phyloP scores from a whole-genome alignment of 2,888 invertebrate species.

The Brassicogethes aeneus region DNA sequence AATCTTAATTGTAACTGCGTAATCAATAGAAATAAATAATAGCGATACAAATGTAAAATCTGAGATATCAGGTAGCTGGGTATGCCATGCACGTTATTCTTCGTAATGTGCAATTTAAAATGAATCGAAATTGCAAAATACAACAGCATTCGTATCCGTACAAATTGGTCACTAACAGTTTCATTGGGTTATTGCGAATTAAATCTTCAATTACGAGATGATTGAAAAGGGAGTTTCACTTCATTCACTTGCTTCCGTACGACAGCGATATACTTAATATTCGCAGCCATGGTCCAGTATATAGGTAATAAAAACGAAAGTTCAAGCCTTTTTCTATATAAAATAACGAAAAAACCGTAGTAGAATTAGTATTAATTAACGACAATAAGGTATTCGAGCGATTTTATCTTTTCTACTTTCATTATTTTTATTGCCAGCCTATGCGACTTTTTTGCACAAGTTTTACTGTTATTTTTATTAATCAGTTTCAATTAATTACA shows the following conservation, averaged over 20 bases:
- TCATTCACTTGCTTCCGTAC: background rate
- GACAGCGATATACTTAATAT: background rate
- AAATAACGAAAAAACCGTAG: background rate
- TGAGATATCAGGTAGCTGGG: too few relatives aligned
- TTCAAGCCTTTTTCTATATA: background rate
- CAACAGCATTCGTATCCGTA: too few relatives aligned
- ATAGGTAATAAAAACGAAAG: background rate
- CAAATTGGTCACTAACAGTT: background rate
- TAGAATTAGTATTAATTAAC: background rate
- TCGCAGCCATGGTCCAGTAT: background rate
- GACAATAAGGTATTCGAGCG: background rate
- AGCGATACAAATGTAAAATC: too few relatives aligned
- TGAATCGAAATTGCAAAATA: too few relatives aligned
- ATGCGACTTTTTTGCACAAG: background rate
- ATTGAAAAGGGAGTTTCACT: background rate
- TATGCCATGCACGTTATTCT: too few relatives aligned
- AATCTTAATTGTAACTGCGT: too few relatives aligned
- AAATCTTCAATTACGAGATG: background rate
- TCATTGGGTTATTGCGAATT: background rate
- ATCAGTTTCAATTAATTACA: background rate
- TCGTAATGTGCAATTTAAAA: too few relatives aligned
- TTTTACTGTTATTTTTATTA: background rate
- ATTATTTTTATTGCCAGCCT: background rate
- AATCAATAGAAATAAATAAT: too few relatives aligned
- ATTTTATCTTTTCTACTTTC: conserved; percentile 1